Conservation (phyloP, 1,140 invertebrate species). For the Carposina sasakii region DNA sequence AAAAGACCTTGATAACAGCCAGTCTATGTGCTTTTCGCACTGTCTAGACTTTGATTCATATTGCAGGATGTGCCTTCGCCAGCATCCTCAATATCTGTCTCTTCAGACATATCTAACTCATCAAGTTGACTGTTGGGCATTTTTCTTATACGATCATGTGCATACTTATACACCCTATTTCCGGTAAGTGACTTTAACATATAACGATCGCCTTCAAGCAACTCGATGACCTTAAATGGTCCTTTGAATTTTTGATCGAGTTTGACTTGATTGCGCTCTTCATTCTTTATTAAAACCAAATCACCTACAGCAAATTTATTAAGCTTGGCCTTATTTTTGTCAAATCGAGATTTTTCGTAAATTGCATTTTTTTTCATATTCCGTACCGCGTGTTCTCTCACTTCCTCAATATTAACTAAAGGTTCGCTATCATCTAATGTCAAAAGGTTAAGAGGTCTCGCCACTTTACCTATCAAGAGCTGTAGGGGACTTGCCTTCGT, state of each 20-base stretch:
- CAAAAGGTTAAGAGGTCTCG: constrained; percentile 28
- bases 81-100: too few species aligned
- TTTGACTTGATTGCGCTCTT: constrained; percentile 31
- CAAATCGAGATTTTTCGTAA: constrained; percentile 30
- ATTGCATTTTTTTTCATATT: neutral
- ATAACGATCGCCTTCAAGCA: constrained; percentile 22
- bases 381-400: neutral
- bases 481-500: constrained; percentile 30
- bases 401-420: neutral
- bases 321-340: constrained; percentile 29
- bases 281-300: constrained; percentile 28
- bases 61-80: too few species aligned
- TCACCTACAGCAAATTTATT: constrained; percentile 25
- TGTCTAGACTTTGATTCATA: too few species aligned
- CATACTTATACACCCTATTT: constrained; percentile 19
- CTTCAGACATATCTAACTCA: too few species aligned
- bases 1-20: too few species aligned
- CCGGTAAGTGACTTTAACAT: constrained; percentile 10
- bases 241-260: constrained; percentile 30
- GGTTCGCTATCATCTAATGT: constrained; percentile 1
- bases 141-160: constrained; percentile 19
- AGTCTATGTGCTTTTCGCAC: too few species aligned
- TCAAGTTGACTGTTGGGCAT: constrained; percentile 7
- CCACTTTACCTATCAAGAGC: constrained; percentile 32
- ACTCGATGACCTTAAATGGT: constrained; percentile 21